A percentile compares a stretch with the other conserved stretches of the same genome.
Evolutionary conservation across 2,113 vertebrate species (phyloP).

Genomic region (Sinocyclocheilus anophthalmus): DNA sequence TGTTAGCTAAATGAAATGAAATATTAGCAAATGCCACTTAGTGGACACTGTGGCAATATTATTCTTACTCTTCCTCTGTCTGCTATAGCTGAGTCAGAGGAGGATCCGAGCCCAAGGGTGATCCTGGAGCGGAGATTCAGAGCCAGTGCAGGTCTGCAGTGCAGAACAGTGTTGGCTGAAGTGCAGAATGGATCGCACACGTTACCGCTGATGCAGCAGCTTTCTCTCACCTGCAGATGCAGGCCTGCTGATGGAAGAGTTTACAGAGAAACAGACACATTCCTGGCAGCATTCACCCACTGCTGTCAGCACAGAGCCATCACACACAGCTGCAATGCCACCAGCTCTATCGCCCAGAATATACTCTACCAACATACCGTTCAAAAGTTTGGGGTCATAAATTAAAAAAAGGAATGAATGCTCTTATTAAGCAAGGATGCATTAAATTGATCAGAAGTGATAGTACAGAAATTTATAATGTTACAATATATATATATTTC

Average conservation of each 20-base stretch:
- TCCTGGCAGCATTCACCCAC: slow-evolving; percentile 3
- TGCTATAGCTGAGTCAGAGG: background rate
- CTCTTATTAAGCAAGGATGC: no score
- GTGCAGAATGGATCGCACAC: slow-evolving; percentile 36
- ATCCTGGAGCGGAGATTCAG: background rate
- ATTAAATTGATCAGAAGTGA: no score
- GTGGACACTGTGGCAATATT: background rate
- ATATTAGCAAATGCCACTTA: background rate
- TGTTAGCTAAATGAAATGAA: no score
- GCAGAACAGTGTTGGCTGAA: slow-evolving; percentile 24
- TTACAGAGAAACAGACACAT: slow-evolving; percentile 29
- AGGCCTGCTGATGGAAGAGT: slow-evolving; percentile 31
- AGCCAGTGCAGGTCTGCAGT: slow-evolving; percentile 21
- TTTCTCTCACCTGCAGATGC: no score
- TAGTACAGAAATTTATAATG: no score
- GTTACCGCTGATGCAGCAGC: slow-evolving; percentile 46
- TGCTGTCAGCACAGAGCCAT: slow-evolving; percentile 14
- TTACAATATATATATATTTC: no score
- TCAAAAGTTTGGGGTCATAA: background rate
- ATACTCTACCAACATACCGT: background rate
- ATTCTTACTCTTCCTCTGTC: background rate
- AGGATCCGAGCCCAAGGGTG: background rate
- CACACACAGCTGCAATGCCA: background rate
- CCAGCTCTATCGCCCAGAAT: background rate
- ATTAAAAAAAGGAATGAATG: no score